Evolutionary conservation across 2,797 vertebrate species (phyloP), one percentile per base, ranked within the genome.

Genomic region (Distichodus sexfasciatus): DNA sequence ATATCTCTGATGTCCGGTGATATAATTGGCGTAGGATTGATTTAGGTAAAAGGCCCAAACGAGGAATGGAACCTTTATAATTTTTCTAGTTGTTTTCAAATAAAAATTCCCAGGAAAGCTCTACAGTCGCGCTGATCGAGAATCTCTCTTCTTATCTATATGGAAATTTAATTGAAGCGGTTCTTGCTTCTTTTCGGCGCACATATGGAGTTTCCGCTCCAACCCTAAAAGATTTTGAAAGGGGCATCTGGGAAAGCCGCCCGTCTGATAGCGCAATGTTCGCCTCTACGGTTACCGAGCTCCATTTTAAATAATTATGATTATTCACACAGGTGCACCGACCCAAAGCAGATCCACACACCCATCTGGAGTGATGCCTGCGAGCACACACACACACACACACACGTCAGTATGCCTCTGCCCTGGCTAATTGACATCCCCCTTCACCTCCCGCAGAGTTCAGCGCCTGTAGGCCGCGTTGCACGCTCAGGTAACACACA

Each of bases 261-360:
- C 73, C 38, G 61, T 69, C 67, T 66, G 67, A 79, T 70, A 67
- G 53, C 50, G 59, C 17, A 24, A 76, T 38, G 59, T 74, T 72
- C 44, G 47, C 51, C 54, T 77, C 72, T 81, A 61, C 26, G 61
- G 77, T 77, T 76, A 66, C 70, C 47, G 46, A 60, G 26, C 43
- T 21, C 29, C 46, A 46, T 64, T 77, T 79, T 74, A 43, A 81
- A 76, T 79, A 70, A 76, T 82, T 72, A 58, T 47, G 65, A 76
- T 79, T 74, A 72, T 77, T 71, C 70, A 76, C 68, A 80, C 75
- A 74, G 62, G 65, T 72, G 66, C 68, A 69, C 40, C 59, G 55
- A 65, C 69, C 63, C 36, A 33, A 59, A 57, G 57, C 41, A 15
- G 64, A 69, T 68, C 63, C 41, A 57, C 31, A 57, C 31, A 41